These are phyloP conservation scores for Tyria jacobaeae DNA, from an alignment of 2,888 invertebrate genomes.

Conservation along the genomic window DNA sequence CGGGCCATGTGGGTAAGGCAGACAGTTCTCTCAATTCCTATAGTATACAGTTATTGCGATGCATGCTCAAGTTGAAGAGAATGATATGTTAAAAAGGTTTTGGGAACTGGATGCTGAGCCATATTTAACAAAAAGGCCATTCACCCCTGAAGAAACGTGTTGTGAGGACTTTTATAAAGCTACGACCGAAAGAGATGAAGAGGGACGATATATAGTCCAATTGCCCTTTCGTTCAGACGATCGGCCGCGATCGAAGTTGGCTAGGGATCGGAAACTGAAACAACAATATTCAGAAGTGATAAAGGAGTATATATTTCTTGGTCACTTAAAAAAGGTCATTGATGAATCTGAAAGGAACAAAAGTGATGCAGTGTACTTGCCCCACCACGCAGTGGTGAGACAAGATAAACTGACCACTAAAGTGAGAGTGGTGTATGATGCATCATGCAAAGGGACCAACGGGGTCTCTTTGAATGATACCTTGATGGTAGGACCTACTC, in stretches of 20 bases:
- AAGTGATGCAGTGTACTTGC: too few relatives aligned
- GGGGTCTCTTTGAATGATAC: too few relatives aligned
- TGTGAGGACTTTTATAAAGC: slow-evolving; percentile 13
- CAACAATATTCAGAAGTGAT: too few relatives aligned
- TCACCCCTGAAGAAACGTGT: slow-evolving; percentile 11
- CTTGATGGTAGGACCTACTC: too few relatives aligned
- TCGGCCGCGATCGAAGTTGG: slow-evolving; percentile 1
- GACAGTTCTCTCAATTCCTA: background rate
- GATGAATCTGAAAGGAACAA: too few relatives aligned
- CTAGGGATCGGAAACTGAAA: background rate
- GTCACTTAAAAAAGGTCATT: too few relatives aligned
- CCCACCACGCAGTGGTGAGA: too few relatives aligned
- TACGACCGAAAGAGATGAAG: slow-evolving; percentile 6
- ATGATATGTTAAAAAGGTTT: slow-evolving; percentile 14
- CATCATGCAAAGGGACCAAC: too few relatives aligned
- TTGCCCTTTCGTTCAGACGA: slow-evolving; percentile 2
- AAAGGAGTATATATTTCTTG: too few relatives aligned
- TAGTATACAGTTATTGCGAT: slow-evolving; percentile 5
- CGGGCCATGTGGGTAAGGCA: slow-evolving; percentile 4
- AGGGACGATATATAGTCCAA: slow-evolving; percentile 5
- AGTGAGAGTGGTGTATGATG: too few relatives aligned
- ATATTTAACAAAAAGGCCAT: background rate
- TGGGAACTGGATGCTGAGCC: slow-evolving; percentile 18
- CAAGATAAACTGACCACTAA: too few relatives aligned
- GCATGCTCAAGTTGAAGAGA: slow-evolving; percentile 12